Conservation (phyloP, 1,140 invertebrate species). For the Ceratitis capitata region DNA sequence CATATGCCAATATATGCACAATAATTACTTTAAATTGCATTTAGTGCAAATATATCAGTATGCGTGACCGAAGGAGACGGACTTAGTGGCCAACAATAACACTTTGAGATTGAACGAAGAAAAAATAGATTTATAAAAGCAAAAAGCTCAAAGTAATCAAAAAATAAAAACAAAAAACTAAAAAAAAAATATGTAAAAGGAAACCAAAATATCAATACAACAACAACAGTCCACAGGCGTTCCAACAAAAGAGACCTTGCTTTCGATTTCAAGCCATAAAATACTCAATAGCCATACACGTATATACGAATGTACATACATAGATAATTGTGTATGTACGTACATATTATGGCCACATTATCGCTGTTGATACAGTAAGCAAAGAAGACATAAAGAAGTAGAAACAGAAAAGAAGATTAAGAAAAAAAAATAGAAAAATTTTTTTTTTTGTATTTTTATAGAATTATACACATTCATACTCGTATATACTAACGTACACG, state of each 20-base stretch:
- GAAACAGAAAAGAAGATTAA: not conserved
- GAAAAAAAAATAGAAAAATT: not conserved
- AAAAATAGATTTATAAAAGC: not conserved
- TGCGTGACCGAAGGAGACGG: not conserved
- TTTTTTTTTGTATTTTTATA: too few species aligned
- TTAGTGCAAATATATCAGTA: not conserved
- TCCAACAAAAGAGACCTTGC: conserved; percentile 41
- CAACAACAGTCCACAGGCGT: conserved; percentile 17
- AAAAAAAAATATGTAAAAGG: not conserved
- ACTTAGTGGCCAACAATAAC: not conserved
- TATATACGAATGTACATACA: too few species aligned
- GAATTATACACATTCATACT: not conserved
- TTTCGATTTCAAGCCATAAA: conserved; percentile 42
- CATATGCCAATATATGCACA: not conserved
- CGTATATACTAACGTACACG: too few species aligned
- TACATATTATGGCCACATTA: not conserved
- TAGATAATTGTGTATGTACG: too few species aligned
- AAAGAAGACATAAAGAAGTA: not conserved
- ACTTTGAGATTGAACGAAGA: not conserved
- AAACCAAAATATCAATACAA: not conserved
- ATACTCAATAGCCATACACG: conserved; percentile 37
- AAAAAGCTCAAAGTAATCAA: not conserved
- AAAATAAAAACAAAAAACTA: not conserved
- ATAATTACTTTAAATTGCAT: too few species aligned
- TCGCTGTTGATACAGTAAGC: not conserved